phyloP scores from a whole-genome alignment of 2,797 vertebrate species.

The Sus cebifrons region DNA sequence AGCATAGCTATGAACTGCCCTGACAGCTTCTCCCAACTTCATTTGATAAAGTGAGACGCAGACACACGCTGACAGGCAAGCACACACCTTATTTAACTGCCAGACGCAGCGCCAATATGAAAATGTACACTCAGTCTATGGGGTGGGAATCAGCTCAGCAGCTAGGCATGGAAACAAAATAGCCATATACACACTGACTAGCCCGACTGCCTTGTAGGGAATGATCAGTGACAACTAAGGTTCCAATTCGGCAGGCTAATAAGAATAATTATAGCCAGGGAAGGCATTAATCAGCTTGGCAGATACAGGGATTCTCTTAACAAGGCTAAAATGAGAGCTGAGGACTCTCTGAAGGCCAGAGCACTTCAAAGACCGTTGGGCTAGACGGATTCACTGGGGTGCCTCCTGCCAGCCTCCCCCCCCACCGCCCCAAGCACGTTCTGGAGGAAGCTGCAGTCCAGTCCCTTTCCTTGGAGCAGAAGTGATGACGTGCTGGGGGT shows the following conservation, averaged over 20 bases:
- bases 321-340: constrained; percentile 85
- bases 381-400: constrained; percentile 44
- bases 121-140: constrained; percentile 48
- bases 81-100: constrained; percentile 68
- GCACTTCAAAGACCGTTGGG: constrained; percentile 73
- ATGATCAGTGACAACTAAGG: constrained; percentile 67
- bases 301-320: constrained; percentile 87
- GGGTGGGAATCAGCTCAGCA: constrained; percentile 6
- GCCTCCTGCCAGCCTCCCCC: constrained; percentile 14
- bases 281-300: constrained; percentile 87
- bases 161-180: constrained; percentile 57
- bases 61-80: constrained; percentile 56
- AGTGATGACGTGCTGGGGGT: background rate
- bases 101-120: constrained; percentile 43
- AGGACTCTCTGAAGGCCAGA: constrained; percentile 81
- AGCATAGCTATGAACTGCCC: constrained; percentile 25
- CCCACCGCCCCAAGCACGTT: background rate
- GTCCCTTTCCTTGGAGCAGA: background rate
- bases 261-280: constrained; percentile 86
- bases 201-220: constrained; percentile 78
- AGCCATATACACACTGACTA: constrained; percentile 55
- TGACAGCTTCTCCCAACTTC: constrained; percentile 59
- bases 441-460: background rate
- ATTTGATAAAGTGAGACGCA: constrained; percentile 69
- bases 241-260: constrained; percentile 83